Evolutionary conservation across 1,140 invertebrate genomes (phyloP).

Genomic region (Ceratina japonica): DNA sequence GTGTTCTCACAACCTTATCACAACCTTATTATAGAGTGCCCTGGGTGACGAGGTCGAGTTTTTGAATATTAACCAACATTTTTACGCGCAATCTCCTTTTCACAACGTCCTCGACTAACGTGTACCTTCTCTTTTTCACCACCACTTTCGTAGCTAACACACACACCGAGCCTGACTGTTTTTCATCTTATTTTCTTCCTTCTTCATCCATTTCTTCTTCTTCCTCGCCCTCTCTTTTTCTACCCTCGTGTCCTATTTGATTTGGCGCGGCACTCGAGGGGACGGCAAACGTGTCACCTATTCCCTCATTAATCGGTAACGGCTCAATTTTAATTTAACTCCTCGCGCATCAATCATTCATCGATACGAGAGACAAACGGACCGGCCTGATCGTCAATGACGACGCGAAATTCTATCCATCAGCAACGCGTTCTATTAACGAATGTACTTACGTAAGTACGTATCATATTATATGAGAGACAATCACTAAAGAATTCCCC

Average conservation of each 20-base stretch:
- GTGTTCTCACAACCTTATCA: constrained; percentile 79
- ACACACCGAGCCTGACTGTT: too few relatives aligned
- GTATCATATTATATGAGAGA: too few relatives aligned
- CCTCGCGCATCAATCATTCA: constrained; percentile 31
- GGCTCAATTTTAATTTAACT: constrained; percentile 9
- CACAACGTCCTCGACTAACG: neutral
- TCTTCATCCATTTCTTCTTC: neutral
- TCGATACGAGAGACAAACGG: constrained; percentile 17
- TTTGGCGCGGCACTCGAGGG: constrained; percentile 59
- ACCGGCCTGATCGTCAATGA: neutral
- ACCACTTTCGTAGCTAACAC: neutral
- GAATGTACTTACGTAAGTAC: neutral
- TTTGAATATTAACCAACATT: constrained; percentile 1
- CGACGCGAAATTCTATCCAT: neutral
- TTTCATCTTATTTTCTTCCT: neutral
- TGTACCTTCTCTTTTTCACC: neutral
- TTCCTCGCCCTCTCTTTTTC: neutral
- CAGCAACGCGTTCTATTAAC: neutral
- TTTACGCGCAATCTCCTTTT: constrained; percentile 10
- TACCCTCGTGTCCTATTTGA: neutral
- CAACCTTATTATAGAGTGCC: constrained; percentile 78
- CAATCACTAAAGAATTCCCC: too few relatives aligned
- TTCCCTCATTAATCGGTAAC: constrained; percentile 49
- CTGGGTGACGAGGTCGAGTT: constrained; percentile 64
- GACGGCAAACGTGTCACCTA: constrained; percentile 40